phyloP scores from a whole-genome alignment of 1,140 invertebrate species.

The Polypedilum pembai region DNA sequence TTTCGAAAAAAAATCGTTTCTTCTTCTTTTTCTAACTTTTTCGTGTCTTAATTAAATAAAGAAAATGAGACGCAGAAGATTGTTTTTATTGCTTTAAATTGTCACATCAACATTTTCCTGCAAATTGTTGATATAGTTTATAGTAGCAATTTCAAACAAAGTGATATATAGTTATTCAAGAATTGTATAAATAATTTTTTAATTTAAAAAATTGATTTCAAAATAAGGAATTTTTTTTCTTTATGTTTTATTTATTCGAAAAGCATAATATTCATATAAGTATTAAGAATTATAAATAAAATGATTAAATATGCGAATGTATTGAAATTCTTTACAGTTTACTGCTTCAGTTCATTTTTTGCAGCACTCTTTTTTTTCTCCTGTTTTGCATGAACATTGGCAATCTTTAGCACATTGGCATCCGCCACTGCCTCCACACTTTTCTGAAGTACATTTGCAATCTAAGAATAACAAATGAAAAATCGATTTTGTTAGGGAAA shows the following conservation, averaged over 20 bases:
- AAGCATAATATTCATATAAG: neutral
- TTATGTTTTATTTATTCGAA: neutral
- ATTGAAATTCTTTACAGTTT: neutral
- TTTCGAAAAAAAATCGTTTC: too few relatives aligned
- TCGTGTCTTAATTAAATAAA: too few relatives aligned
- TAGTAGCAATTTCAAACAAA: too few relatives aligned
- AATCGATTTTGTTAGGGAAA: neutral
- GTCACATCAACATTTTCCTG: too few relatives aligned
- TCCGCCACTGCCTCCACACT: neutral
- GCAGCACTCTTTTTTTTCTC: slow-evolving; percentile 1
- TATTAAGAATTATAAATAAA: neutral
- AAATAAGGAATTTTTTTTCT: neutral
- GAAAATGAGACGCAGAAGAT: too few relatives aligned
- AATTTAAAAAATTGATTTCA: too few relatives aligned
- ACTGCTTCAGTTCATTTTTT: neutral
- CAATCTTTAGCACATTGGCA: neutral
- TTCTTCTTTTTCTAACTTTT: too few relatives aligned
- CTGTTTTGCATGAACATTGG: neutral
- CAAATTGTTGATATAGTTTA: too few relatives aligned
- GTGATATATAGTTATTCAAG: too few relatives aligned
- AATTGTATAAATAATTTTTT: too few relatives aligned
- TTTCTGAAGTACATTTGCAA: neutral
- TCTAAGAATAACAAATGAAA: neutral
- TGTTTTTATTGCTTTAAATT: too few relatives aligned
- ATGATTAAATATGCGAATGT: neutral